These are phyloP conservation scores for Sarcoramphus papa DNA, from an alignment of 2,797 vertebrate species.

Conservation along the genomic window DNA sequence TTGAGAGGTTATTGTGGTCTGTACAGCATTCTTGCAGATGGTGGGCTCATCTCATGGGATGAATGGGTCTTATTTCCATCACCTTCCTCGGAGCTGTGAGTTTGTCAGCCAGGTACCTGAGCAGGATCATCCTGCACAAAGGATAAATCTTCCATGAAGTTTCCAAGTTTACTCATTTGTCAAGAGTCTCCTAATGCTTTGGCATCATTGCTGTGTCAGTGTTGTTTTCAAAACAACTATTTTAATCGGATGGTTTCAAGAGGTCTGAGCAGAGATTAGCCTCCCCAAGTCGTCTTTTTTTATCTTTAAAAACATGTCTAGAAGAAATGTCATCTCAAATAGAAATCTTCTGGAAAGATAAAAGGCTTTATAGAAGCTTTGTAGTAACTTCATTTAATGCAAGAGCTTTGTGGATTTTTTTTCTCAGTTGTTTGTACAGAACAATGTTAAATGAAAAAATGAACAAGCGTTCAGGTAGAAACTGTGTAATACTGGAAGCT, in stretches of 20 bases:
- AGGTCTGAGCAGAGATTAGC: background rate
- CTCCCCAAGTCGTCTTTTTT: background rate
- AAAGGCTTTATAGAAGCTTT: background rate
- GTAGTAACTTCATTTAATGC: background rate
- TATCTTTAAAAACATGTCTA: background rate
- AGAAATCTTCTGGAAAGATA: background rate
- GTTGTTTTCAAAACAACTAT: background rate
- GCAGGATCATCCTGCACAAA: background rate
- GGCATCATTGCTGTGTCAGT: background rate
- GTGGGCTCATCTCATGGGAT: background rate
- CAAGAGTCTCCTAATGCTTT: background rate
- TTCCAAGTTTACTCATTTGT: background rate
- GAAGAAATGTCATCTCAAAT: background rate
- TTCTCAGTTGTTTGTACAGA: background rate
- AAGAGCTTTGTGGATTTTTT: background rate
- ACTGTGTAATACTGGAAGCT: background rate
- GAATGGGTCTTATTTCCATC: background rate
- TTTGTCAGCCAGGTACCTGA: background rate
- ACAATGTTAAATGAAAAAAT: background rate
- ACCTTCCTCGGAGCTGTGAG: background rate
- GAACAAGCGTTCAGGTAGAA: background rate
- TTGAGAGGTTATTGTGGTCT: background rate
- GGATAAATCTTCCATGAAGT: background rate
- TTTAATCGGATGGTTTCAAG: background rate
- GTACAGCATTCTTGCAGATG: accelerated